Conservation (phyloP, 2,888 invertebrate species). For the Idaea aversata region DNA sequence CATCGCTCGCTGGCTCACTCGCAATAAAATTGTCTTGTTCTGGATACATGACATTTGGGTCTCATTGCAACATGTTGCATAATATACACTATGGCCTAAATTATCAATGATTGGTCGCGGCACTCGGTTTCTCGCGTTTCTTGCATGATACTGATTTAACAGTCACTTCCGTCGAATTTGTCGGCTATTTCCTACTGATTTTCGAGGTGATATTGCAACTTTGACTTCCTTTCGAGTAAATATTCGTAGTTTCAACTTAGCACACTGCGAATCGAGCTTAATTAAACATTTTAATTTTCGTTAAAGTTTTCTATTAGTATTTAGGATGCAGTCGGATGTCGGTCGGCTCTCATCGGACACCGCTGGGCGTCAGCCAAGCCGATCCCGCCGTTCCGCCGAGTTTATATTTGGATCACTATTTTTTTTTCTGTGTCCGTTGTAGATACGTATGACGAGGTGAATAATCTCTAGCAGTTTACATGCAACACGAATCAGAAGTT, state of each 20-base stretch:
- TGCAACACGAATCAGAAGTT: slow-evolving; percentile 24
- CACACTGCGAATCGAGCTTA: neutral
- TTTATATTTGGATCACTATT: slow-evolving; percentile 76
- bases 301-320: slow-evolving; percentile 38
- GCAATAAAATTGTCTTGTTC: slow-evolving; percentile 38
- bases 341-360: slow-evolving; percentile 53
- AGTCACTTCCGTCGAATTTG: slow-evolving; percentile 60
- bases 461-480: slow-evolving; percentile 65
- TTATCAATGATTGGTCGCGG: slow-evolving; percentile 31
- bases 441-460: slow-evolving; percentile 69
- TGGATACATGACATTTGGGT: slow-evolving; percentile 44
- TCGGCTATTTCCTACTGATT: slow-evolving; percentile 46
- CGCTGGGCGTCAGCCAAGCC: slow-evolving; percentile 73
- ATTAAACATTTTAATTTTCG: slow-evolving; percentile 27
- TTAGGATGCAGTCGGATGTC: slow-evolving; percentile 56
- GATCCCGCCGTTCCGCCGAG: slow-evolving; percentile 67
- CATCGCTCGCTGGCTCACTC: slow-evolving; percentile 23
- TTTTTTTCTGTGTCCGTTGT: slow-evolving; percentile 61
- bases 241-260: slow-evolving; percentile 1
- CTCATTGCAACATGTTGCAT: slow-evolving; percentile 40
- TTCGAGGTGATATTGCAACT: slow-evolving; percentile 40
- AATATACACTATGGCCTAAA: slow-evolving; percentile 34
- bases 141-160: slow-evolving; percentile 43
- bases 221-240: slow-evolving; percentile 28
- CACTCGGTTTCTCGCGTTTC: slow-evolving; percentile 41